phyloP scores from a whole-genome alignment of 2,888 invertebrate genomes.

The Epsilonema sp. region DNA sequence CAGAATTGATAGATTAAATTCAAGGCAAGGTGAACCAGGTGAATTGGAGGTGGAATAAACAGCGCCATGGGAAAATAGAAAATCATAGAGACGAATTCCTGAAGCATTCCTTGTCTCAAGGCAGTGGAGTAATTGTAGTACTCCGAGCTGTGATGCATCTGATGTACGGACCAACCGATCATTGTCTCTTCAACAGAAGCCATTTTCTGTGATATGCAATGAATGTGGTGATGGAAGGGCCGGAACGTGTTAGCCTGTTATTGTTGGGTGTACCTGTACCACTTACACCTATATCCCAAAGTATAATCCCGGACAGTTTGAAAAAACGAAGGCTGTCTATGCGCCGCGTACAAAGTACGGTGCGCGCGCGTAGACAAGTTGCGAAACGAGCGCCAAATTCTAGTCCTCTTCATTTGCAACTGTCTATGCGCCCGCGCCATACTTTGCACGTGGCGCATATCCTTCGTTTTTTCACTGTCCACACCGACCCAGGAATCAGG shows the following conservation, averaged over 20 bases:
- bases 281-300: neutral
- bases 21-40: slow-evolving; percentile 66
- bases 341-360: no score
- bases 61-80: slow-evolving; percentile 41
- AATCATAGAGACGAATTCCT: slow-evolving; percentile 16
- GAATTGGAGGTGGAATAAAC: slow-evolving; percentile 48
- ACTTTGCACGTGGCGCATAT: no score
- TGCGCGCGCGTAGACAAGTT: no score
- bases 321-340: no score
- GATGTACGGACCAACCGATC: slow-evolving; percentile 68
- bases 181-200: slow-evolving; percentile 49
- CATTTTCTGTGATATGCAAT: slow-evolving; percentile 50
- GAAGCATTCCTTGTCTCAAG: slow-evolving; percentile 38
- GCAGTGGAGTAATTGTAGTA: slow-evolving; percentile 69
- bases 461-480: no score
- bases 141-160: slow-evolving; percentile 73
- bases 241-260: no score
- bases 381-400: no score
- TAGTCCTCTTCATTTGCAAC: no score
- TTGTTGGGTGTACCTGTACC: no score
- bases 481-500: no score
- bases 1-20: slow-evolving; percentile 77
- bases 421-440: no score
- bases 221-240: neutral
- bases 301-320: no score